Evolutionary conservation across 2,888 invertebrate genomes (phyloP).

Genomic region (Hipparchia semele): DNA sequence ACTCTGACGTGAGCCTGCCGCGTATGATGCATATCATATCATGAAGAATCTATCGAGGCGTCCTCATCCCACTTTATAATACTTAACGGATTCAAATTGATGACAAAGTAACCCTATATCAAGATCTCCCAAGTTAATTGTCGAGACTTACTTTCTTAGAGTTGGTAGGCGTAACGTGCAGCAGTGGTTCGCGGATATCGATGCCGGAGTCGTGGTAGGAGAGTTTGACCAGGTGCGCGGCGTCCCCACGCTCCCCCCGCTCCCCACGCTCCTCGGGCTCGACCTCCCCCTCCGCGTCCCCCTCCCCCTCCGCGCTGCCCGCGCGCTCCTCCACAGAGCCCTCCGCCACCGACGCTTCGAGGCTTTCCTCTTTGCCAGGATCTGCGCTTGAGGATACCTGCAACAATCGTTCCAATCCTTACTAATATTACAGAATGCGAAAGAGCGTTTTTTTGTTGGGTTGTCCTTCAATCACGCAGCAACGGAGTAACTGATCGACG

Average conservation of each 20-base stretch:
- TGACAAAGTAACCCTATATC: no score
- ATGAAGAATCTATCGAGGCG: no score
- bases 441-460: no score
- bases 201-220: constrained; percentile 96
- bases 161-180: constrained; percentile 85
- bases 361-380: constrained; percentile 65
- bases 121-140: no score
- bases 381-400: constrained; percentile 74
- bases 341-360: constrained; percentile 55
- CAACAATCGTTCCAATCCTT: neutral
- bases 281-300: constrained; percentile 76
- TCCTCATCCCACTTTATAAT: no score
- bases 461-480: no score
- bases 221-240: constrained; percentile 87
- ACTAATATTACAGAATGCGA: no score
- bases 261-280: constrained; percentile 60
- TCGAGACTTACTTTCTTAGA: constrained; percentile 82
- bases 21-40: no score
- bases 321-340: constrained; percentile 48
- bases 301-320: constrained; percentile 55
- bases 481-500: no score
- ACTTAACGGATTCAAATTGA: no score
- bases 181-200: constrained; percentile 91
- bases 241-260: constrained; percentile 61
- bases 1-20: no score